Evolutionary conservation across 37 sponge, comb jelly and placozoan species (phyloP).

Genomic region (Spongilla lacustris): DNA sequence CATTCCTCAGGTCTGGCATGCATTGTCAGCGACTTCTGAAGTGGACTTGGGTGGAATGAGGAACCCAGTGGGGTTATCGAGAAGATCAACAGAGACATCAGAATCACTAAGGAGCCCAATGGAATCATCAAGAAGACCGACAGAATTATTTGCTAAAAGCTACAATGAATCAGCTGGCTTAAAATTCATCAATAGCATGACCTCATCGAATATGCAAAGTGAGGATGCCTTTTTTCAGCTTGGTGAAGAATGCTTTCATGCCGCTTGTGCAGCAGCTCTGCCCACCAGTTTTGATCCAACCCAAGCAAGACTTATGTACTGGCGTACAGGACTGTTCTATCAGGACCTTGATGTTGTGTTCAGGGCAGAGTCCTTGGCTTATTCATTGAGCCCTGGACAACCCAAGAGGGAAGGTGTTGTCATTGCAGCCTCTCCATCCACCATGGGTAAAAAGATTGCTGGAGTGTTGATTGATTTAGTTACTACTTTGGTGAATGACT

Average conservation of each 20-base stretch:
- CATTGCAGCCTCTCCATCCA: conserved; percentile 49
- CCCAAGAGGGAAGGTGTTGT: conserved; percentile 62
- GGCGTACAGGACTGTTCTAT: conserved; percentile 71
- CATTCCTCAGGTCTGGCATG: conserved; percentile 35
- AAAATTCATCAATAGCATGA: neutral
- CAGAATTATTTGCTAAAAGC: neutral
- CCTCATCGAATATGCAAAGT: neutral
- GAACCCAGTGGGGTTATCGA: neutral
- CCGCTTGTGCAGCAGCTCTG: neutral
- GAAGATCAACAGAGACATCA: too few relatives aligned
- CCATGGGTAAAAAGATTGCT: conserved; percentile 64
- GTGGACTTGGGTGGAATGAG: neutral
- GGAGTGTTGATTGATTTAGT: conserved; percentile 79
- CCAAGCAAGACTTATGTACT: conserved; percentile 25
- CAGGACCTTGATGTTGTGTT: conserved; percentile 50
- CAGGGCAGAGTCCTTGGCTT: conserved; percentile 54
- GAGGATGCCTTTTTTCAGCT: neutral
- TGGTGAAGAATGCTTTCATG: neutral
- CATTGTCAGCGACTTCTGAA: neutral
- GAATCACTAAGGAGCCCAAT: too few relatives aligned
- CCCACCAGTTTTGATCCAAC: neutral
- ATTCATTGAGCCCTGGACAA: neutral
- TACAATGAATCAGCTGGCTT: neutral
- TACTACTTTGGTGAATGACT: conserved; percentile 63
- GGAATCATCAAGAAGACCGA: too few relatives aligned